Percentiles rank a stretch among this genome's conserved stretches.
These are phyloP conservation scores for Tragelaphus imberbis DNA, from an alignment of 2,113 vertebrate species.

Conservation along the genomic window DNA sequence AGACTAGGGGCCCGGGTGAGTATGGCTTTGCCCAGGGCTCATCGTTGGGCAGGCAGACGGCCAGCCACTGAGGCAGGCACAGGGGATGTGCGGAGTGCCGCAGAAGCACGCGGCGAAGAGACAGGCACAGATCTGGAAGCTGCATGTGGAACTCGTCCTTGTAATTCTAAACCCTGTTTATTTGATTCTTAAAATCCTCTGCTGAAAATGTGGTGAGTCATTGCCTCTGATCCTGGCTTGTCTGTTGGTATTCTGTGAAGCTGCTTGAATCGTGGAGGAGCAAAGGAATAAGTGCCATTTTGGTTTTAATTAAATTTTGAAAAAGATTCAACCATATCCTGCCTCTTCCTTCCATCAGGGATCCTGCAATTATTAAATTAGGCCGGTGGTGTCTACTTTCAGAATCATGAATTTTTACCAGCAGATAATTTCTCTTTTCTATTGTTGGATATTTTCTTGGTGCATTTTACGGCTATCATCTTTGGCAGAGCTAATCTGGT, in stretches of 20 bases:
- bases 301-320: slow-evolving; percentile 68
- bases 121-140: slow-evolving; percentile 13
- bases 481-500: slow-evolving; percentile 60
- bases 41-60: not conserved
- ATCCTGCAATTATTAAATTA: slow-evolving; percentile 65
- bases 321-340: slow-evolving; percentile 37
- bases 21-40: not conserved
- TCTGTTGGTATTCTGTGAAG: not conserved
- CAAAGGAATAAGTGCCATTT: not conserved
- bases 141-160: not conserved
- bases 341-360: slow-evolving; percentile 37
- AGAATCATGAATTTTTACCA: slow-evolving; percentile 48
- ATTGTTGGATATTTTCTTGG: slow-evolving; percentile 49
- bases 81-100: not conserved
- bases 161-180: slow-evolving; percentile 6
- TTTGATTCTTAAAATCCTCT: slow-evolving; percentile 45
- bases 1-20: not conserved
- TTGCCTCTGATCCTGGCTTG: not conserved
- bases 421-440: slow-evolving; percentile 52
- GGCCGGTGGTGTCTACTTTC: slow-evolving; percentile 45
- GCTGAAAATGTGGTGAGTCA: not conserved
- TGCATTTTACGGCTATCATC: slow-evolving; percentile 54
- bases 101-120: not conserved
- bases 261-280: not conserved
- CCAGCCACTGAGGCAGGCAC: not conserved